Evolutionary conservation across 2,888 invertebrate species (phyloP).

Genomic region (Chorisops tibialis): DNA sequence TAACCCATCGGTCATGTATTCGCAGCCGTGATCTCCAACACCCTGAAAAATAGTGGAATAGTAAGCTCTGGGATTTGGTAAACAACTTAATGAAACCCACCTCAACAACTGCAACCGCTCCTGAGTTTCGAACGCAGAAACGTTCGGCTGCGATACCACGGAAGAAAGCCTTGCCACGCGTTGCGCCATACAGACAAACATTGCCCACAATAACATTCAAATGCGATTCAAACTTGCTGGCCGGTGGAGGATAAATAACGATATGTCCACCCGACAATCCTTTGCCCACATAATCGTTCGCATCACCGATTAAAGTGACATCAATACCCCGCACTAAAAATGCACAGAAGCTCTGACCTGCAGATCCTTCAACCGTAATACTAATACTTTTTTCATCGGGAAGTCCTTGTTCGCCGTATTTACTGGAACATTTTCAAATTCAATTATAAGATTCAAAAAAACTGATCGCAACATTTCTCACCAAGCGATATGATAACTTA

Average conservation of each 20-base stretch:
- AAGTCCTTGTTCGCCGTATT: constrained; percentile 81
- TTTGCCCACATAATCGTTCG: constrained; percentile 97
- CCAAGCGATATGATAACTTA: constrained; percentile 94
- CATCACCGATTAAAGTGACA: constrained; percentile 91
- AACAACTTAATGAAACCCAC: constrained; percentile 42
- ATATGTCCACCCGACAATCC: constrained; percentile 94
- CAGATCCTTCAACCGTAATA: constrained; percentile 84
- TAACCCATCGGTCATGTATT: constrained; percentile 97
- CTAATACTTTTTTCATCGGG: constrained; percentile 74
- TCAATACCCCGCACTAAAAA: constrained; percentile 89
- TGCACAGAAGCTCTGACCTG: constrained; percentile 98
- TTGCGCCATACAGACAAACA: constrained; percentile 97
- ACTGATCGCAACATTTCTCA: constrained; percentile 52
- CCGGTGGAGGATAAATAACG: constrained; percentile 87
- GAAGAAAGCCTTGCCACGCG: constrained; percentile 90
- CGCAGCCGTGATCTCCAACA: constrained; percentile 98
- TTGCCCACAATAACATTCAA: constrained; percentile 97
- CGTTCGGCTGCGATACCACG: constrained; percentile 96
- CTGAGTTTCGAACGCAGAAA: constrained; percentile 97
- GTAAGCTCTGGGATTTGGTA: not conserved
- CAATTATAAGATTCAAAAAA: constrained; percentile 2
- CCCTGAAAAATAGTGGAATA: constrained; percentile 55
- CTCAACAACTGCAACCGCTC: constrained; percentile 92
- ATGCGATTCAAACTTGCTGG: constrained; percentile 82
- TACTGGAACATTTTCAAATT: constrained; percentile 55